Evolutionary conservation across 2,797 vertebrate species (phyloP).

Genomic region (Hydrolagus colliei): DNA sequence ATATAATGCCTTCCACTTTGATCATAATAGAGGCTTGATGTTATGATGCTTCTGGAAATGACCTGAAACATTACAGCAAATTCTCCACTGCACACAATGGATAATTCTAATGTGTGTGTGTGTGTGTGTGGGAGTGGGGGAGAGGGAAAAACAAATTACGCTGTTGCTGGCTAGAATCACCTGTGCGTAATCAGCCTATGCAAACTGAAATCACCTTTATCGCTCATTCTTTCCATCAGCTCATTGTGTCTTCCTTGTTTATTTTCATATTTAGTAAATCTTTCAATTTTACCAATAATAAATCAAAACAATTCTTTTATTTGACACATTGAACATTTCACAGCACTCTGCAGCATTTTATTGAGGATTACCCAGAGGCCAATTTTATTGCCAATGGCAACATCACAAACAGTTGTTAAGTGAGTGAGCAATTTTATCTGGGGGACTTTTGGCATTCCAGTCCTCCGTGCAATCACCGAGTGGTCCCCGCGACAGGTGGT

Average conservation of each 20-base stretch:
- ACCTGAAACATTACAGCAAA: too few relatives aligned
- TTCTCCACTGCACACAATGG: background rate
- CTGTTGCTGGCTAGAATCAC: background rate
- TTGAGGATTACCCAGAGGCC: too few relatives aligned
- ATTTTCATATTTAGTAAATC: background rate
- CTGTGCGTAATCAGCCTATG: background rate
- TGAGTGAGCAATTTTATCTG: too few relatives aligned
- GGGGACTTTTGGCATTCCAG: too few relatives aligned
- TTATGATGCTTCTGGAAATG: background rate
- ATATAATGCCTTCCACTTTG: background rate
- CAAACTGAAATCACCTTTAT: background rate
- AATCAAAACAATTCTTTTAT: background rate
- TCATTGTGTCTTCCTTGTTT: background rate
- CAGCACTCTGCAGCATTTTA: too few relatives aligned
- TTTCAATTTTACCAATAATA: background rate
- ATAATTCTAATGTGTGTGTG: background rate
- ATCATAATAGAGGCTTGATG: background rate
- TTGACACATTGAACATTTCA: too few relatives aligned
- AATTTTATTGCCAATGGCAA: too few relatives aligned
- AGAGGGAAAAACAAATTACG: background rate
- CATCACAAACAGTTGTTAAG: too few relatives aligned
- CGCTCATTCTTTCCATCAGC: background rate
- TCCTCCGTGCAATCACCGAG: too few relatives aligned
- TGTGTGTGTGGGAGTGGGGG: background rate
- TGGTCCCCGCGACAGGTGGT: too few relatives aligned